phyloP scores from a whole-genome alignment of 1,140 invertebrate species.

The Caenorhabditis latens region DNA sequence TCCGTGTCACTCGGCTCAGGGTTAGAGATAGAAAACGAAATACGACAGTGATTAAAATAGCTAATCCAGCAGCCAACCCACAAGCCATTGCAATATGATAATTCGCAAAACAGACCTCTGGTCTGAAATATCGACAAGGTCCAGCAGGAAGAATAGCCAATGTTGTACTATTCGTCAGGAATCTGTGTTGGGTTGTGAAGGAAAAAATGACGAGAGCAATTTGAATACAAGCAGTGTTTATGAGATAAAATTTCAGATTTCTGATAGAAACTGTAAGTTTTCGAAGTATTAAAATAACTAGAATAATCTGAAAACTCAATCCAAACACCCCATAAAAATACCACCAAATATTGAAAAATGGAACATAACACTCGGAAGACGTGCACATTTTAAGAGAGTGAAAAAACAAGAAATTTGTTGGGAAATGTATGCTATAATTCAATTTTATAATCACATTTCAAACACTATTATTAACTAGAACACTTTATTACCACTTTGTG shows the following conservation, averaged over 20 bases:
- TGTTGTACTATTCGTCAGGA: not conserved
- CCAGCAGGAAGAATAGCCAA: conserved; percentile 11
- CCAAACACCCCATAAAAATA: not conserved
- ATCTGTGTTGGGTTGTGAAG: not conserved
- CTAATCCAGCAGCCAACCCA: not conserved
- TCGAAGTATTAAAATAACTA: not conserved
- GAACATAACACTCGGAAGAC: conserved; percentile 1
- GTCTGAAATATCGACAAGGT: not conserved
- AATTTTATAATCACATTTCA: conserved; percentile 17
- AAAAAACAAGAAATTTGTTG: not conserved
- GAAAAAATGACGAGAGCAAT: not conserved
- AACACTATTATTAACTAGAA: conserved; percentile 28
- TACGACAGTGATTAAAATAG: not conserved
- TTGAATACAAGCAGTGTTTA: not conserved
- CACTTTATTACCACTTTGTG: not conserved
- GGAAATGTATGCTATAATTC: not conserved
- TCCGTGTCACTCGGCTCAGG: not conserved
- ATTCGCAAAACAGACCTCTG: conserved; percentile 14
- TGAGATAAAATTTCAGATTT: conserved; percentile 13
- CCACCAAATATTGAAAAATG: conserved; percentile 18
- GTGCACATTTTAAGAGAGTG: not conserved
- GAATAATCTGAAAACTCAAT: not conserved
- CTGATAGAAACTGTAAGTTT: not conserved
- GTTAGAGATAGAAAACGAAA: not conserved
- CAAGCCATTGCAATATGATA: not conserved